phyloP scores from a whole-genome alignment of 2,113 vertebrate species.

The Odocoileus virginianus region DNA sequence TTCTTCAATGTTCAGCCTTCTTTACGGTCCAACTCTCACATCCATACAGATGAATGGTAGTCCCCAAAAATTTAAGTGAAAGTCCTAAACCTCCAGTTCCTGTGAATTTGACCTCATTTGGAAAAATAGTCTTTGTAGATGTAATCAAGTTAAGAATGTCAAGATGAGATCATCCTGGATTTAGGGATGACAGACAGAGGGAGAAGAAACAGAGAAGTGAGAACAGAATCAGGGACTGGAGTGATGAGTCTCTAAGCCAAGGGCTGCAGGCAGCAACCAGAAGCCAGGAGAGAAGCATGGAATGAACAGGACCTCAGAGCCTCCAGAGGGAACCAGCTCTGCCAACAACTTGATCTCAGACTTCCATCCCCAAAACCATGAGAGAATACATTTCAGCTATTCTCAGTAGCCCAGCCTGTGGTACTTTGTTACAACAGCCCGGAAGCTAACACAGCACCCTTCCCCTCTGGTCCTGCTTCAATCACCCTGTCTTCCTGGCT shows the following conservation, averaged over 20 bases:
- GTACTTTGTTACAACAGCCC: neutral
- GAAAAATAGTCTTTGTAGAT: neutral
- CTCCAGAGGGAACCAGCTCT: neutral
- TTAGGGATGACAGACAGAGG: neutral
- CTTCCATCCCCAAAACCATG: neutral
- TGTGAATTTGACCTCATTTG: neutral
- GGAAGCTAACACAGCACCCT: neutral
- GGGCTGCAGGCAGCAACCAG: neutral
- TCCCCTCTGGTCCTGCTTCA: neutral
- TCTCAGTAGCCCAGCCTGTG: neutral
- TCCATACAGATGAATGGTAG: neutral
- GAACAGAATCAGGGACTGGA: neutral
- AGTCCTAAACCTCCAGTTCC: neutral
- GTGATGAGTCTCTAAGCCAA: neutral
- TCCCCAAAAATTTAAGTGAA: neutral
- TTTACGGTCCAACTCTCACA: neutral
- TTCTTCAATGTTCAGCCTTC: neutral
- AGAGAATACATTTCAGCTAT: neutral
- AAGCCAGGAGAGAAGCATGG: neutral
- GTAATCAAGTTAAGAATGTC: neutral
- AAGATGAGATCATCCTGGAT: neutral
- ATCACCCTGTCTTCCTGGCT: neutral
- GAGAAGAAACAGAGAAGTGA: neutral
- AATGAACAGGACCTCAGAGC: neutral
- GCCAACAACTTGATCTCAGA: neutral